Evolutionary conservation across 2,888 invertebrate genomes (phyloP).

Genomic region (Rapana venosa): DNA sequence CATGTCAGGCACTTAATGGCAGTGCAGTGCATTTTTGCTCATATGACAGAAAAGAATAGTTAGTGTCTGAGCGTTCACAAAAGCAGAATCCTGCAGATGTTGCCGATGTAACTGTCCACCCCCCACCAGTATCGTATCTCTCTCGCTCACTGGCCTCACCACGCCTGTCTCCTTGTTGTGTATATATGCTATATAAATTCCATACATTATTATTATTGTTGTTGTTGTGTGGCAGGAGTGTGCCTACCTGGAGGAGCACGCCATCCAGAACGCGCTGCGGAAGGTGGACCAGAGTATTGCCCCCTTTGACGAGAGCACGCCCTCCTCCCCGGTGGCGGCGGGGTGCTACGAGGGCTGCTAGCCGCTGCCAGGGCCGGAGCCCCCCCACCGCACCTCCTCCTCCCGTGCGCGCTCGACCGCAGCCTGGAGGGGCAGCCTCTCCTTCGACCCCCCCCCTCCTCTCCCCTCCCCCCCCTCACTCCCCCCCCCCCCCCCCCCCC

Average conservation of each 20-base stretch:
- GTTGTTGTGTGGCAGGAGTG: conserved; percentile 50
- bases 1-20: too few relatives aligned
- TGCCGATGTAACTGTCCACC: too few relatives aligned
- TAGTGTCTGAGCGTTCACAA: too few relatives aligned
- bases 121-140: too few relatives aligned
- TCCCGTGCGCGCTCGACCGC: background rate
- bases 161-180: too few relatives aligned
- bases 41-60: too few relatives aligned
- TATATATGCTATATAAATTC: too few relatives aligned
- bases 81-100: too few relatives aligned
- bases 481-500: conserved; percentile 45
- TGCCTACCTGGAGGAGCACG: conserved; percentile 46
- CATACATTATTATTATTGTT: too few relatives aligned
- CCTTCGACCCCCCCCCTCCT: conserved; percentile 13
- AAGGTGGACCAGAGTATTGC: conserved; percentile 53
- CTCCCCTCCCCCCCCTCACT: conserved; percentile 52
- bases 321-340: conserved; percentile 1
- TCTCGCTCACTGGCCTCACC: too few relatives aligned
- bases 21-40: too few relatives aligned
- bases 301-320: conserved; percentile 47
- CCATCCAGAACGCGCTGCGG: conserved; percentile 47
- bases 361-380: conserved; percentile 6
- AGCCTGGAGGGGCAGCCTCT: background rate
- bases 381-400: conserved; percentile 35
- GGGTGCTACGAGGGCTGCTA: conserved; percentile 9